Conservation (phyloP, 1,140 invertebrate genomes). For the Dolichoris vasculosae region DNA sequence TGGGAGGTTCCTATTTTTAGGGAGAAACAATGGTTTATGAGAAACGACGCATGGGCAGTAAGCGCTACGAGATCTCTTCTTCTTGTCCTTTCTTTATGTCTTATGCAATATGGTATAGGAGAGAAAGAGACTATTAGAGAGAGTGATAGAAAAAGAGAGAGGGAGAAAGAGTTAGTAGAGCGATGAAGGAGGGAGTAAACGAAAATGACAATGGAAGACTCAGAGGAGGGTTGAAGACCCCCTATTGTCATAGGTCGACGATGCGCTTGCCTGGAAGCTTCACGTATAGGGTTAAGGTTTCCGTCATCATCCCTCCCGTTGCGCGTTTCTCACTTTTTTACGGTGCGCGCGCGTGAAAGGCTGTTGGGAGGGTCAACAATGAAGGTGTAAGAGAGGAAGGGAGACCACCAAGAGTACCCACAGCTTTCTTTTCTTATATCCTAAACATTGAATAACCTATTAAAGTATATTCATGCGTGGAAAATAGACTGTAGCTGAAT, state of each 20-base stretch:
- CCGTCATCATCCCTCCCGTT: conserved; percentile 44
- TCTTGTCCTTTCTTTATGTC: conserved; percentile 3
- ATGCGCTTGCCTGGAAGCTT: conserved; percentile 71
- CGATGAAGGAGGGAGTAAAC: conserved; percentile 51
- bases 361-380: conserved; percentile 25
- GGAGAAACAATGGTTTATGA: conserved; percentile 71
- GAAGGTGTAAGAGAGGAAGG: neutral
- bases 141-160: too few relatives aligned
- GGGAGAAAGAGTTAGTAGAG: conserved; percentile 20
- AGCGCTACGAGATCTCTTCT: conserved; percentile 34
- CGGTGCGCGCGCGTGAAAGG: conserved; percentile 7
- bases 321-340: neutral
- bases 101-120: too few relatives aligned
- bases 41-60: conserved; percentile 73
- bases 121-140: too few relatives aligned
- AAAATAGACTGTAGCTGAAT: conserved; percentile 5
- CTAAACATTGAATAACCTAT: conserved; percentile 6
- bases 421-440: neutral
- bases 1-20: neutral
- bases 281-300: conserved; percentile 51
- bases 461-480: conserved; percentile 10
- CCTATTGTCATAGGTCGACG: conserved; percentile 71
- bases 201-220: conserved; percentile 69
- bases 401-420: neutral
- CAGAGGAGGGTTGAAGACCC: conserved; percentile 26